Evolutionary conservation across 1,140 invertebrate species (phyloP).

Genomic region (Lamellibrachia luymesi): DNA sequence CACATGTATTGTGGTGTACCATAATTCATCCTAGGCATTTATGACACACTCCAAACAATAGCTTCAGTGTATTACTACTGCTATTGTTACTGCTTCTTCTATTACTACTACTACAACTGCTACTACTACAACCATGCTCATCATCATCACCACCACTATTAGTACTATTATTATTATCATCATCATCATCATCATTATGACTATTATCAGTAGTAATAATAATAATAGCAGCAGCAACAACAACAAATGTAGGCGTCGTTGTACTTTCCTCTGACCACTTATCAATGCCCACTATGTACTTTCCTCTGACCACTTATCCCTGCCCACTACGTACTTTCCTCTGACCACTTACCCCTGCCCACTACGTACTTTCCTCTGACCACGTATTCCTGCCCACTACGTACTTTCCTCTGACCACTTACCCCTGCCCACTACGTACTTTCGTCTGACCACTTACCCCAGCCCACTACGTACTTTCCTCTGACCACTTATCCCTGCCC

Average conservation of each 20-base stretch:
- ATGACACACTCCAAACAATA: background rate
- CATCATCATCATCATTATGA: background rate
- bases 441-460: too few species aligned
- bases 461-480: too few species aligned
- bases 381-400: too few species aligned
- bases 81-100: too few species aligned
- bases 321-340: too few species aligned
- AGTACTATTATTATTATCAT: background rate
- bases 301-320: too few species aligned
- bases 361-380: too few species aligned
- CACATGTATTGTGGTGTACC: background rate
- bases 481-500: too few species aligned
- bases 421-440: too few species aligned
- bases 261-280: background rate
- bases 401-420: too few species aligned
- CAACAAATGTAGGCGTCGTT: background rate
- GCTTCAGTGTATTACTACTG: background rate
- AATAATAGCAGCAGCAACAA: background rate
- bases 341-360: too few species aligned
- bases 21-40: background rate
- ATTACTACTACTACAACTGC: background rate
- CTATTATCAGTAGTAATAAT: background rate
- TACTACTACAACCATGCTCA: background rate
- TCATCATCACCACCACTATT: background rate
- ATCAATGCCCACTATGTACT: too few species aligned